Percentiles rank a stretch among this genome's conserved stretches.
These are phyloP conservation scores for Rapana venosa DNA, from an alignment of 2,888 invertebrate species.

Conservation along the genomic window DNA sequence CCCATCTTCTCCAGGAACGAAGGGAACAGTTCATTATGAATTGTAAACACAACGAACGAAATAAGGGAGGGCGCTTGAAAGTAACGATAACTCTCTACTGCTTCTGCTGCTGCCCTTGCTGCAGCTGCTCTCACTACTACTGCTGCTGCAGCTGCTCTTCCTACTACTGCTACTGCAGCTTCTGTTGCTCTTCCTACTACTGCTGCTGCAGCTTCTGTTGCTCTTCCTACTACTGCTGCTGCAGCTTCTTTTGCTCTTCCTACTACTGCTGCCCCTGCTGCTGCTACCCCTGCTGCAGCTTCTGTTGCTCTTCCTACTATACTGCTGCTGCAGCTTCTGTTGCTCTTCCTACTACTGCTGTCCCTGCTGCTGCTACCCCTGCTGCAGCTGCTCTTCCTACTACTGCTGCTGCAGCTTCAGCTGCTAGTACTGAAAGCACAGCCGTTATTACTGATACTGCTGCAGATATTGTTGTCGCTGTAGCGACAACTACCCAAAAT, in stretches of 20 bases:
- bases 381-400: too few relatives aligned
- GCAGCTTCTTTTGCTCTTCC: background rate
- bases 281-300: background rate
- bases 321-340: background rate
- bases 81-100: background rate
- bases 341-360: background rate
- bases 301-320: background rate
- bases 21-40: too few relatives aligned
- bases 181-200: background rate
- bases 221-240: background rate
- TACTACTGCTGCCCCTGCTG: background rate
- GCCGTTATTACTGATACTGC: background rate
- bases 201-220: background rate
- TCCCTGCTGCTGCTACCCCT: background rate
- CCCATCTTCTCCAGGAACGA: too few relatives aligned
- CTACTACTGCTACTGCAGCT: conserved; percentile 3
- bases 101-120: background rate
- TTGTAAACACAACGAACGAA: too few relatives aligned
- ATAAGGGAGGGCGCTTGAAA: too few relatives aligned
- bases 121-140: background rate
- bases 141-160: background rate
- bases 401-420: too few relatives aligned
- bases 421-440: too few relatives aligned
- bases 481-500: background rate
- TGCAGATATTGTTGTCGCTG: background rate